Base-by-base conservation (phyloP, 1,140 invertebrate species). In the Microplitis mediator region DNA sequence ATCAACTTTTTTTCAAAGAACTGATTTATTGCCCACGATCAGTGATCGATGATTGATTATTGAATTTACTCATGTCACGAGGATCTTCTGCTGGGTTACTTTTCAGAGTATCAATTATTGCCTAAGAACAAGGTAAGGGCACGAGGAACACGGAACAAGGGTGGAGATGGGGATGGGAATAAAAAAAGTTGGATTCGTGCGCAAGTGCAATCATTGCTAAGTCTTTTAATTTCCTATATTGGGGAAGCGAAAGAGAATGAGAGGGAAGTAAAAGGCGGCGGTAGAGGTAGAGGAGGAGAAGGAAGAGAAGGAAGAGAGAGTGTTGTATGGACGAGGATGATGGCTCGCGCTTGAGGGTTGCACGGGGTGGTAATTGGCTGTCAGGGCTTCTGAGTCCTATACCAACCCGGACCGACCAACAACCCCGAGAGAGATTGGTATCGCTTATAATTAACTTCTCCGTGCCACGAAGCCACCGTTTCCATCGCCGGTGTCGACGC, bases 371-470 rank as follows among this genome's bases (percentile, higher is more conserved):
- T 87, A 87, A 87, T 87, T 86, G 86, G 85, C 86, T 87, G 86
- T 87, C 86, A 85, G 85, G 84, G 84, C 85, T 86, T 86, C 82
- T 81, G 82, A 85, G 80, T 84, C 79, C 81, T 84, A 82, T 58
- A 58, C 56, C 82, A 78, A 81, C 80, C 78, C 73, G 76, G 74
- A 77, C 75, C 77, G 76, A 83, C 84, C 84, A 85, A 85, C 84
- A 86, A 87, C 84, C 85, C 81, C 80, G 82, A 86, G 84, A 86
- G 84, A 87, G 86, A 87, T 87, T 86, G 84, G 85, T 86, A 87
- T 87, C 86, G 85, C 84, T 86, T 87, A 87, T 87, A 87, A 87
- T 87, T 87, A 87, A 87, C 86, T 87, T 87, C 86, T 87, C 85
- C 84, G 84, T 87, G 82, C 85, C 86, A 86, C 85, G 85, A 86